Base-by-base conservation (phyloP, 2,797 vertebrate genomes). In the Telmatherina bonti region DNA sequence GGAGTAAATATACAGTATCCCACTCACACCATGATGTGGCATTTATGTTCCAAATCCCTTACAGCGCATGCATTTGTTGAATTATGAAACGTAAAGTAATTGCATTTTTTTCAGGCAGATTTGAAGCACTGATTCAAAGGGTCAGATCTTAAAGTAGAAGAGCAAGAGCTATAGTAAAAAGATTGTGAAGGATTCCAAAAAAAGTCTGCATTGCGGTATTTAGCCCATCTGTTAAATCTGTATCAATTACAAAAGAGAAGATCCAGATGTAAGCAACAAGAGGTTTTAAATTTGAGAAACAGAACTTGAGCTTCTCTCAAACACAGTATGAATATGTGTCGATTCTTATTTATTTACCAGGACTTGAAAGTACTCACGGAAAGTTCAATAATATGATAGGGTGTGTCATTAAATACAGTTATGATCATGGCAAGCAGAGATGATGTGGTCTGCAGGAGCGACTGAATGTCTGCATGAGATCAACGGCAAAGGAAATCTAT, bases 1-100 rank as follows among this genome's bases (percentile, higher is more conserved):
- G 81, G 67, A 79, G 82, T 86, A 77, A 82, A 74, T 81, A 76
- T 54, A 82, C 77, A 72, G 74, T 68, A 69, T 73, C 62, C 64
- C 73, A 58, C 47, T 81, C 58, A 52, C 63, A 77, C 77, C 62
- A 68, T 35, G 4, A 71, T 55, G 67, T 85, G 70, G 74, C 67
- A 73, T 78, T 30, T 26, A 67, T 52, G 74, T 31, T 79, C 35
- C 66, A 16, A 62, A 27, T 58, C 51, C 24, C 49, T 56, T 20
- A 22, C 24, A 43, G 24, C 24, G 7, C 33, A 49, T 63, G 61
- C 41, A 59, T 75, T 72, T 41, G 29, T 20, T 22, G 54, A 61
- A n/a, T 54, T 61, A 73, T 5, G 59, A 27, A 60, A 26, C 15
- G 29, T n/a, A 18, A 24, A 31, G n/a, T 31, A 31, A 15, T 15